Conservation (phyloP, 2,113 vertebrate species). For the Vulpes lagopus region DNA sequence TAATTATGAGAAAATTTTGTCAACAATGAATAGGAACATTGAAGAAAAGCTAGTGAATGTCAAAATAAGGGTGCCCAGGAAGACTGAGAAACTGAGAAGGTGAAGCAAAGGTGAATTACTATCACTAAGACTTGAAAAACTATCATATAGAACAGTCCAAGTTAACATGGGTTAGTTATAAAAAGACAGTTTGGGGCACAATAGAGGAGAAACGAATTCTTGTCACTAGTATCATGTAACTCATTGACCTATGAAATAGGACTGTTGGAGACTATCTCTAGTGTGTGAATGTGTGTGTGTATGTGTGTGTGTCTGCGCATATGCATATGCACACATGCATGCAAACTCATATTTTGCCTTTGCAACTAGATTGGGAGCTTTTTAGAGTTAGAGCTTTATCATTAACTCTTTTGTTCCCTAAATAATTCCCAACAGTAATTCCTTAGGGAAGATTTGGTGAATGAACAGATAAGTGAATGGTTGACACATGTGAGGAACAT, state of each 20-base stretch:
- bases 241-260: neutral
- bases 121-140: neutral
- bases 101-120: neutral
- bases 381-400: neutral
- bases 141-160: neutral
- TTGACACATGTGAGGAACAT: neutral
- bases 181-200: neutral
- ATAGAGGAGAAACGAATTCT: neutral
- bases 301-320: fast-evolving
- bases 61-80: neutral
- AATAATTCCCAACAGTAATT: neutral
- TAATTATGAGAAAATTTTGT: neutral
- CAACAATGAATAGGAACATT: neutral
- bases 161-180: neutral
- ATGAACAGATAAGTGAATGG: neutral
- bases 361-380: neutral
- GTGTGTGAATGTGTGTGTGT: neutral
- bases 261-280: neutral
- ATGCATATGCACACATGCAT: fast-evolving
- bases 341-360: neutral
- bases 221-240: neutral
- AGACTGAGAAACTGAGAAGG: neutral
- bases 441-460: slow-evolving; percentile 15
- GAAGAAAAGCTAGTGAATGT: neutral
- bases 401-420: neutral